Base-by-base conservation (phyloP, 2,797 vertebrate genomes). In the Pipistrellus kuhlii region DNA sequence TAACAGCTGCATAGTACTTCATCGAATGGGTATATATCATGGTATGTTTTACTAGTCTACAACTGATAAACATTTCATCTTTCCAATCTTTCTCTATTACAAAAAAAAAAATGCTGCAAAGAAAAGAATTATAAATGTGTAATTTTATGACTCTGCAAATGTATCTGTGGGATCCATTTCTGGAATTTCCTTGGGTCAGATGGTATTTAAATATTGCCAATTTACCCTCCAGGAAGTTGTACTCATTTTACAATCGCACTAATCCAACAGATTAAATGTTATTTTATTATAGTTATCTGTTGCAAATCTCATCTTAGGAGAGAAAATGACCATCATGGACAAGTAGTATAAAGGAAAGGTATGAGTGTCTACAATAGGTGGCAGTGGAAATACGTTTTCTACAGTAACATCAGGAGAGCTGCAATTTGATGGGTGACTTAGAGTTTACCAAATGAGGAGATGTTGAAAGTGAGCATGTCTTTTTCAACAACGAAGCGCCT, bases 271-370 rank as follows among this genome's bases (percentile, higher is more conserved):
- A 55, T 81, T 3, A 89, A 89, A 57, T 75, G 57, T 44, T 14
- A 38, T 64, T 83, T 85, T 51, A 73, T 23, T 73, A 7, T 44
- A 62, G 27, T 66, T 76, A 71, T 48, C 6, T n/a, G 21, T 80
- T 91, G 15, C 41, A 11, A 59, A 46, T 94, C 76, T 86, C n/a
- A 82, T 90, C n/a, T 75, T 66, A 30, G 30, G 21, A 77, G 46
- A 81, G 38, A 66, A 87, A 44, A 25, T 20, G 8, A 83, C 38
- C 46, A 48, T 75, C 23, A 18, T 20, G 30, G 25, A 38, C 46
- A 92, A 69, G 48, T 25, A 55, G 84, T 59, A 18, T 51, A n/a
- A 69, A 59, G 68, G 48, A 92, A 93, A 53, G 41, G 4, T 44
- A 1, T 35, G n/a, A 62, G 12, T 44, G 13, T 68, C 55, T 69